Conservation (phyloP, 2,797 vertebrate species). For the Prionace glauca region DNA sequence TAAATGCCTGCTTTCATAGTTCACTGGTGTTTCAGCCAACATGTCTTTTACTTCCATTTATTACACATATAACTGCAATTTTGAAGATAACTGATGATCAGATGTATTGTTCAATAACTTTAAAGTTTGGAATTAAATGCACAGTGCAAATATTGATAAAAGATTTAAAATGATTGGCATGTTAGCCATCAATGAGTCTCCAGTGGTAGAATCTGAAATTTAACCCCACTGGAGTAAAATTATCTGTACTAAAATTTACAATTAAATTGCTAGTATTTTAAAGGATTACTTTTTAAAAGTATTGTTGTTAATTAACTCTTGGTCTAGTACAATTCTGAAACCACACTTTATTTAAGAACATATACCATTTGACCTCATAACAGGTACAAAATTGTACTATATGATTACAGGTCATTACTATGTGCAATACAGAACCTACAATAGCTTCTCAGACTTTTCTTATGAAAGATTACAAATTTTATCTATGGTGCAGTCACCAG, state of each 20-base stretch:
- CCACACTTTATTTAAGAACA: background rate
- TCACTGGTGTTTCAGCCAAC: background rate
- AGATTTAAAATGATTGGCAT: background rate
- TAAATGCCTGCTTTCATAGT: background rate
- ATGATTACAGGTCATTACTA: background rate
- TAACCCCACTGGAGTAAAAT: background rate
- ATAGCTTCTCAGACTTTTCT: background rate
- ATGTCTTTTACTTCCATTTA: background rate
- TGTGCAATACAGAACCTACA: background rate
- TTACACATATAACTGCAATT: background rate
- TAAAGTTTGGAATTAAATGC: no score
- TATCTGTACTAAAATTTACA: background rate
- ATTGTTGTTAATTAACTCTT: background rate
- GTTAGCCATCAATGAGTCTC: background rate
- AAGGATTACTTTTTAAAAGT: background rate
- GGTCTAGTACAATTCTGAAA: background rate
- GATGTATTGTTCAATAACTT: background rate
- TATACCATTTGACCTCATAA: background rate
- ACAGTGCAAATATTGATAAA: background rate
- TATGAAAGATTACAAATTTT: background rate
- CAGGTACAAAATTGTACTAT: background rate
- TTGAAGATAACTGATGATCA: background rate
- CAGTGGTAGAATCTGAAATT: background rate
- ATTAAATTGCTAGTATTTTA: background rate
- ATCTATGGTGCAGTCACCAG: background rate